phyloP scores from a whole-genome alignment of 2,113 vertebrate species.

The Empidonax traillii region DNA sequence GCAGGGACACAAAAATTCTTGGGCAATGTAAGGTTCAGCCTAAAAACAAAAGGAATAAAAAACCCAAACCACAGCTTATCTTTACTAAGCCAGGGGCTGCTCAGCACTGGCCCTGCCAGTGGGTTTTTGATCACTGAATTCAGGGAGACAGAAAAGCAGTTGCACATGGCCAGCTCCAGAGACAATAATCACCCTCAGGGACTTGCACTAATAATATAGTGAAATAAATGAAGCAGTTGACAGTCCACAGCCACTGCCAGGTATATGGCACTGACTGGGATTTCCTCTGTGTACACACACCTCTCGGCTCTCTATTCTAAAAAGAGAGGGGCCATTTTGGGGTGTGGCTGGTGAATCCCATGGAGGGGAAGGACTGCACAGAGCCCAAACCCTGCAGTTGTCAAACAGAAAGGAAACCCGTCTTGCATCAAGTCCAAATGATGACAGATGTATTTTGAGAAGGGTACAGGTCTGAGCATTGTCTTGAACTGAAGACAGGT shows the following conservation, averaged over 20 bases:
- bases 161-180: background rate
- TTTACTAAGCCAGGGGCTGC: background rate
- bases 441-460: background rate
- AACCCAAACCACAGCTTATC: background rate
- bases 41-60: background rate
- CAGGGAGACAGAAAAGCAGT: conserved; percentile 5
- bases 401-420: background rate
- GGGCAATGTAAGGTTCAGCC: background rate
- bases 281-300: background rate
- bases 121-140: background rate
- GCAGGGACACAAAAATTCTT: background rate
- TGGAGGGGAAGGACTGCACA: background rate
- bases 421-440: background rate
- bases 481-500: background rate
- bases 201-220: background rate
- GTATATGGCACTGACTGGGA: background rate
- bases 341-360: background rate
- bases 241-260: background rate
- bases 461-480: background rate
- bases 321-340: background rate
- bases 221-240: conserved; percentile 10
- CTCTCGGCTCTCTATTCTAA: background rate
- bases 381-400: background rate
- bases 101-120: background rate
- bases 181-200: conserved; percentile 17